Conservation (phyloP, 1,140 invertebrate species). For the Drosophila biarmipes region DNA sequence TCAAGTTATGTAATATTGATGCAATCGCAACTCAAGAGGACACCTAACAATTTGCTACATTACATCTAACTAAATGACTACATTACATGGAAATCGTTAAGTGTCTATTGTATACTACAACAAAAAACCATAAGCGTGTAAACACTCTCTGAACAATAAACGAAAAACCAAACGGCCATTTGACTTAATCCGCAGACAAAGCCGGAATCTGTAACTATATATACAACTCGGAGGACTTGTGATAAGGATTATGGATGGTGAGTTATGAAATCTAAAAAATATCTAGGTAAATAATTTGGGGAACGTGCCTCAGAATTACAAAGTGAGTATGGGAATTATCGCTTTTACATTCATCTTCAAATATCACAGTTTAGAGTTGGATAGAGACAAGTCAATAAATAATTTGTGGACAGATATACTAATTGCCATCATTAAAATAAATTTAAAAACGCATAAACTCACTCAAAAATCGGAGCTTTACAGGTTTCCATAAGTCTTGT, state of each 20-base stretch:
- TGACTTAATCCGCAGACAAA: constrained; percentile 48
- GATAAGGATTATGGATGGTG: not conserved
- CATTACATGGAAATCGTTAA: constrained; percentile 57
- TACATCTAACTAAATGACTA: constrained; percentile 57
- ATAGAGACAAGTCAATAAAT: not conserved
- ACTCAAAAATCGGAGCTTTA: constrained; percentile 15
- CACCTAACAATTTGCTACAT: constrained; percentile 48
- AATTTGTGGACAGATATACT: not conserved
- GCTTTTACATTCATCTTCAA: not conserved
- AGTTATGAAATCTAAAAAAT: not conserved
- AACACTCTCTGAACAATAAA: constrained; percentile 61
- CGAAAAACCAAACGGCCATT: constrained; percentile 54
- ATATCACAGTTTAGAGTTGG: not conserved
- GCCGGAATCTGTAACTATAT: constrained; percentile 26
- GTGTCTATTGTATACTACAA: constrained; percentile 65
- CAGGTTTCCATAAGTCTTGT: constrained; percentile 44
- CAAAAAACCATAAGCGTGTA: constrained; percentile 48
- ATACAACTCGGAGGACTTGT: constrained; percentile 1
- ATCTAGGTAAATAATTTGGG: too few relatives aligned
- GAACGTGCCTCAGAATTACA: too few relatives aligned
- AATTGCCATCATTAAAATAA: constrained; percentile 27
- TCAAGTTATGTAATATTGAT: constrained; percentile 64
- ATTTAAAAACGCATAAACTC: constrained; percentile 39
- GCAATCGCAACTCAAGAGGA: constrained; percentile 65
- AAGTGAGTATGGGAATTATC: too few relatives aligned